Percentiles rank a stretch among this genome's conserved stretches.
These are phyloP conservation scores for Notamacropus eugenii DNA, from an alignment of 2,797 vertebrate species.

Conservation along the genomic window DNA sequence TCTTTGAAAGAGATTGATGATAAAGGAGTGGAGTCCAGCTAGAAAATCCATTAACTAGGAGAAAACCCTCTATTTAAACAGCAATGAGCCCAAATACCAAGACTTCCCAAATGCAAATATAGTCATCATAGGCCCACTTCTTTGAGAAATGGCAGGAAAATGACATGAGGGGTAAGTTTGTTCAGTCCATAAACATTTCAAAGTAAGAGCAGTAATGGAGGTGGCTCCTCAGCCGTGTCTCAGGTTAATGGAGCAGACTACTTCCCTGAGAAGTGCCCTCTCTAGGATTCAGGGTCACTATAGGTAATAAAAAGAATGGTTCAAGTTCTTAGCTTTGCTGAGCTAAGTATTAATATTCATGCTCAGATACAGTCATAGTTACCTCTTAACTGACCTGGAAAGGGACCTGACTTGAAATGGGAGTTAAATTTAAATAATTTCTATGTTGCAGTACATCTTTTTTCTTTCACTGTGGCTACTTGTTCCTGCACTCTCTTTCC, in stretches of 20 bases:
- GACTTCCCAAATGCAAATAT: slow-evolving; percentile 57
- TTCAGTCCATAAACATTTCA: slow-evolving; percentile 47
- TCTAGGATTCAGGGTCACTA: not conserved
- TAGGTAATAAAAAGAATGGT: not conserved
- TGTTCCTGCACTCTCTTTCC: not conserved
- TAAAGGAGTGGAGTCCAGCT: slow-evolving; percentile 8
- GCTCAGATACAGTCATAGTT: not conserved
- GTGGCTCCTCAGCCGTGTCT: slow-evolving; percentile 2
- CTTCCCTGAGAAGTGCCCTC: not conserved
- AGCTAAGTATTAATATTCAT: slow-evolving; percentile 42
- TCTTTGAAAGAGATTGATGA: slow-evolving; percentile 27
- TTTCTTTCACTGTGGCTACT: not conserved
- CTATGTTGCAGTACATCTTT: slow-evolving; percentile 6
- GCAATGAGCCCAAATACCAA: not conserved
- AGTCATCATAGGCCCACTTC: slow-evolving; percentile 36
- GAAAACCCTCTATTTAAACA: not conserved
- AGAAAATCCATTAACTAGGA: slow-evolving; percentile 48
- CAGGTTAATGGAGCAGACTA: slow-evolving; percentile 20
- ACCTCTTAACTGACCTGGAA: not conserved
- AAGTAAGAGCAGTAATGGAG: slow-evolving; percentile 4
- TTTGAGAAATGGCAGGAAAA: not conserved
- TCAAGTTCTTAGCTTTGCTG: slow-evolving; percentile 31
- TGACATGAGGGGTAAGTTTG: slow-evolving; percentile 37
- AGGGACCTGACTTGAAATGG: slow-evolving; percentile 31
- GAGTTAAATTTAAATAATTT: slow-evolving; percentile 13